A percentile compares a stretch with the other conserved stretches of the same genome.
Evolutionary conservation across 2,888 invertebrate species (phyloP).

Genomic region (Caenorhabditis sulstoni): DNA sequence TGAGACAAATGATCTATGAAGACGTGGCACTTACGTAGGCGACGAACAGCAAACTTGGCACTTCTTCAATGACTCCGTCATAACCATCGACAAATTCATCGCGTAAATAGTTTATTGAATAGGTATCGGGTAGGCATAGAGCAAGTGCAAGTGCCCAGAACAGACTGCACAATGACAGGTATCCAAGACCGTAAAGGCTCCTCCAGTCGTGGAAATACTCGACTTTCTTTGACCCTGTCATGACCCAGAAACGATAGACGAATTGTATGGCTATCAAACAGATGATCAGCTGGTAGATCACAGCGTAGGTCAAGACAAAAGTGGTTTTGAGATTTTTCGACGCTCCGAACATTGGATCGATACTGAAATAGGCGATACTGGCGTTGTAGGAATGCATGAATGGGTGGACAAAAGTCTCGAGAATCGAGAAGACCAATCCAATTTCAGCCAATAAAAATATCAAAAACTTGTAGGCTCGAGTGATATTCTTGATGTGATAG

Average conservation of each 20-base stretch:
- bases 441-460: neutral
- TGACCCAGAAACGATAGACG: neutral
- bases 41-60: neutral
- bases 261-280: neutral
- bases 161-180: neutral
- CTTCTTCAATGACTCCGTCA: neutral
- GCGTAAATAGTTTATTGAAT: no score
- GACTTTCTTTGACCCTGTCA: neutral
- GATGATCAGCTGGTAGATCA: neutral
- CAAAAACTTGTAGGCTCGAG: neutral
- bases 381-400: slow-evolving; percentile 4
- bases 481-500: slow-evolving; percentile 4
- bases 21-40: slow-evolving; percentile 2
- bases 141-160: no score
- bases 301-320: neutral
- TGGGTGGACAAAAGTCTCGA: neutral
- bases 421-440: neutral
- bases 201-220: neutral
- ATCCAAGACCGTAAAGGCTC: neutral
- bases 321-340: neutral
- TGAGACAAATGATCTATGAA: no score
- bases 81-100: no score
- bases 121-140: no score
- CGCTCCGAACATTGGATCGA: neutral
- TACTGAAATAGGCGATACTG: neutral